Percentiles rank a stretch among this genome's conserved stretches.
phyloP scores from a whole-genome alignment of 1,140 invertebrate genomes.

The Drosophila biarmipes region DNA sequence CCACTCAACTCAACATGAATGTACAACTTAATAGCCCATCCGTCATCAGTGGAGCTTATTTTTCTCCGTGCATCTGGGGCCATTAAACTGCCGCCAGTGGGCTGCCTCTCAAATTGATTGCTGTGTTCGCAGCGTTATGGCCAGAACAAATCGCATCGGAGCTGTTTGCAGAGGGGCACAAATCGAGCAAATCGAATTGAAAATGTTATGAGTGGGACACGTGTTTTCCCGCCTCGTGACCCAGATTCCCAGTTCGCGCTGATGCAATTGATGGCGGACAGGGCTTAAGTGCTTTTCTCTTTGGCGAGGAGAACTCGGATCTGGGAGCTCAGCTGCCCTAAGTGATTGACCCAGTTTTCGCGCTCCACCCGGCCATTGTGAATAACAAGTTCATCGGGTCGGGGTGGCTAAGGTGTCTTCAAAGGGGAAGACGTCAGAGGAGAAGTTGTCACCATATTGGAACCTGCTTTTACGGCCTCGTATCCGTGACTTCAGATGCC shows the following conservation, averaged over 20 bases:
- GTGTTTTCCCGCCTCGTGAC: conserved; percentile 39
- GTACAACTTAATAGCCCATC: not conserved
- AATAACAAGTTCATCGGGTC: conserved; percentile 9
- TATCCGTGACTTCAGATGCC: conserved; percentile 36
- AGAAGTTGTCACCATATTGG: conserved; percentile 46
- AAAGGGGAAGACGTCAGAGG: conserved; percentile 42
- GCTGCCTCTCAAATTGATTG: conserved; percentile 17
- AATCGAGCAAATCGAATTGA: conserved; percentile 30
- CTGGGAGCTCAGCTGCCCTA: conserved; percentile 10
- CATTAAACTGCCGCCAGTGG: conserved; percentile 42
- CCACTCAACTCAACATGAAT: not conserved
- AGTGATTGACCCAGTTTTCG: conserved; percentile 71
- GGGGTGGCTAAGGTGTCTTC: not conserved
- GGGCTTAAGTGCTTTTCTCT: conserved; percentile 58
- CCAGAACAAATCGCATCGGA: conserved; percentile 27
- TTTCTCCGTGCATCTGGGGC: conserved; percentile 25
- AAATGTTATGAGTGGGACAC: conserved; percentile 43
- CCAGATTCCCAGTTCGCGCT: conserved; percentile 39
- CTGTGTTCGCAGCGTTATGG: conserved; percentile 23
- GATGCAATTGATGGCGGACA: conserved; percentile 46
- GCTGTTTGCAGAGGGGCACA: not conserved
- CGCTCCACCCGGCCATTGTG: not conserved
- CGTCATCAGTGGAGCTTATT: conserved; percentile 3
- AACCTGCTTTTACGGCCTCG: conserved; percentile 28
- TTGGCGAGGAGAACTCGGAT: conserved; percentile 12